Evolutionary conservation across 2,113 vertebrate species (phyloP).

Genomic region (Cavia porcellus): DNA sequence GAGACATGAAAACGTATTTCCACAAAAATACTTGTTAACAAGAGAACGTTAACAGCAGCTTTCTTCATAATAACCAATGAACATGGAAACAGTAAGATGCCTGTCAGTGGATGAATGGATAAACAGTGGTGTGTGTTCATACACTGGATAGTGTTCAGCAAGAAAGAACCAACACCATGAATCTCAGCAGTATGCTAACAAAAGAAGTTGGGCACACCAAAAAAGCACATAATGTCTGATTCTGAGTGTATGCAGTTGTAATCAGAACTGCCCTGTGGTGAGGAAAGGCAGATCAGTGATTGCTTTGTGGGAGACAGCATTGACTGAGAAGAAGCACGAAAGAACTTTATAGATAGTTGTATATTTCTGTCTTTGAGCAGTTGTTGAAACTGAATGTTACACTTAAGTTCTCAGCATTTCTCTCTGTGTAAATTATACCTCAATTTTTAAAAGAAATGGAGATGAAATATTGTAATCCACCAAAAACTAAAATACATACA

Average conservation of each 20-base stretch:
- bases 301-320: neutral
- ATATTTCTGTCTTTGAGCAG: neutral
- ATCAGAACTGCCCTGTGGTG: neutral
- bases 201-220: neutral
- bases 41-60: neutral
- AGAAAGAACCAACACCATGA: neutral
- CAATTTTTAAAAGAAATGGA: conserved; percentile 1
- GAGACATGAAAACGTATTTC: neutral
- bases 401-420: conserved; percentile 34
- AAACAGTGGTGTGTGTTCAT: neutral
- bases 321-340: conserved; percentile 1
- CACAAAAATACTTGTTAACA: conserved; percentile 33
- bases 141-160: neutral
- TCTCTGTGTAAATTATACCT: conserved; percentile 14
- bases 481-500: neutral
- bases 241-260: neutral
- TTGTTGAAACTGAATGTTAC: conserved; percentile 20
- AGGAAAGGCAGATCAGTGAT: neutral
- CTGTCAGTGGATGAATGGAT: neutral
- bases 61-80: neutral
- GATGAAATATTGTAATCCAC: conserved; percentile 21
- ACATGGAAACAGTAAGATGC: neutral
- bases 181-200: neutral
- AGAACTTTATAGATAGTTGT: conserved; percentile 23
- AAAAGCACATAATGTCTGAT: neutral